A percentile compares a stretch with the other conserved stretches of the same genome.
Evolutionary conservation across 2,113 vertebrate genomes (phyloP).

Genomic region (Talpa occidentalis): DNA sequence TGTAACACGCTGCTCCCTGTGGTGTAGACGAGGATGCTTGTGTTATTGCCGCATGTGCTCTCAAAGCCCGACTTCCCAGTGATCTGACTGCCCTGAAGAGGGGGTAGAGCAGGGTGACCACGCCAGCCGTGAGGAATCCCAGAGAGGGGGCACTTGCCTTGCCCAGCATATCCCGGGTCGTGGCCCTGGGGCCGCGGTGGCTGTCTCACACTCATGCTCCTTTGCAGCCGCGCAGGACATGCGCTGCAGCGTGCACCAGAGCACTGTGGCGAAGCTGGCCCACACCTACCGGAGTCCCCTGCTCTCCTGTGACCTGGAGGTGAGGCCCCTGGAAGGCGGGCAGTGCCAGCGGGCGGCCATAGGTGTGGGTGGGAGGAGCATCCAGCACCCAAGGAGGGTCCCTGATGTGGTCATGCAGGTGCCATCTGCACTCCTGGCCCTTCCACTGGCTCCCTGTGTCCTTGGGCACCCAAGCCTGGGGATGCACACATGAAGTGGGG

Average conservation of each 20-base stretch:
- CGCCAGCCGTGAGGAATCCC: too few species aligned
- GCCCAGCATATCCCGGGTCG: too few species aligned
- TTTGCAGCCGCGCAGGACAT: slow-evolving; percentile 82
- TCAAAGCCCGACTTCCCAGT: not conserved
- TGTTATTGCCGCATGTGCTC: too few species aligned
- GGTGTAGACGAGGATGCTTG: too few species aligned
- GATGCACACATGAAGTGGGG: not conserved
- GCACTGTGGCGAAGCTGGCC: slow-evolving; percentile 76
- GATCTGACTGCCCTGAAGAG: not conserved
- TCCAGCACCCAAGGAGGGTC: not conserved
- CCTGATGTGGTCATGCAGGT: not conserved
- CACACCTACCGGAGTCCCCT: slow-evolving; percentile 84
- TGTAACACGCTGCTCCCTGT: too few species aligned
- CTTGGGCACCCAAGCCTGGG: too few species aligned
- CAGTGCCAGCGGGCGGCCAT: not conserved
- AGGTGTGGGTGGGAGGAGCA: too few species aligned
- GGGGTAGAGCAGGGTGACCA: not conserved
- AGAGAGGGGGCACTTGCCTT: too few species aligned
- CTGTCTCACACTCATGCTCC: too few species aligned
- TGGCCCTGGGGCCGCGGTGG: too few species aligned
- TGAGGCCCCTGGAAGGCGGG: slow-evolving; percentile 64
- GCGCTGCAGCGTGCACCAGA: slow-evolving; percentile 79
- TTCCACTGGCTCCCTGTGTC: not conserved
- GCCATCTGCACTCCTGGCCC: not conserved
- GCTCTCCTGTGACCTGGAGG: slow-evolving; percentile 86